These are phyloP conservation scores for Gymnocheta viridis DNA, from an alignment of 2,888 invertebrate species.

Conservation along the genomic window DNA sequence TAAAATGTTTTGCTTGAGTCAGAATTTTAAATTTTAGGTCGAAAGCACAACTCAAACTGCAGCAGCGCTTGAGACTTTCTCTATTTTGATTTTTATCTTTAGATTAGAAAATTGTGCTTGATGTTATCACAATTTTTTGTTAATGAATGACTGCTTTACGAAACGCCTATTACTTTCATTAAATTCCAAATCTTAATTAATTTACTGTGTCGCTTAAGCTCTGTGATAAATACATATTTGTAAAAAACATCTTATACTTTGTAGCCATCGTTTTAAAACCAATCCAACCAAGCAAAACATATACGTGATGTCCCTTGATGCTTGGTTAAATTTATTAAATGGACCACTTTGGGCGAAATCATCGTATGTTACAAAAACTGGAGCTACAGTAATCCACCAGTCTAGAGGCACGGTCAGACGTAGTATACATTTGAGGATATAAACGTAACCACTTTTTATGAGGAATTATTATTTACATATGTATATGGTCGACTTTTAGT, in stretches of 20 bases:
- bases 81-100: background rate
- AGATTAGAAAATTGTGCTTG: background rate
- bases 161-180: background rate
- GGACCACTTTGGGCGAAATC: background rate
- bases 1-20: no score
- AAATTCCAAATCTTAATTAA: background rate
- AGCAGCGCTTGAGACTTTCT: background rate
- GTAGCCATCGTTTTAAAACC: background rate
- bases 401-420: no score
- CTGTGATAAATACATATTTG: background rate
- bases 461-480: no score
- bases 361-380: background rate
- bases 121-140: background rate
- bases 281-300: conserved; percentile 33
- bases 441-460: no score
- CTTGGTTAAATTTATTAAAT: conserved; percentile 22
- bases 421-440: no score
- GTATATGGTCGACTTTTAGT: no score
- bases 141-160: background rate
- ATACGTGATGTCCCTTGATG: conserved; percentile 51
- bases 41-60: background rate
- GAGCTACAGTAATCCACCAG: background rate
- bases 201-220: background rate
- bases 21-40: no score
- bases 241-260: no score